A percentile compares a stretch with the other conserved stretches of the same genome.
Evolutionary conservation across 2,113 vertebrate species (phyloP).

Genomic region (Vombatus ursinus): DNA sequence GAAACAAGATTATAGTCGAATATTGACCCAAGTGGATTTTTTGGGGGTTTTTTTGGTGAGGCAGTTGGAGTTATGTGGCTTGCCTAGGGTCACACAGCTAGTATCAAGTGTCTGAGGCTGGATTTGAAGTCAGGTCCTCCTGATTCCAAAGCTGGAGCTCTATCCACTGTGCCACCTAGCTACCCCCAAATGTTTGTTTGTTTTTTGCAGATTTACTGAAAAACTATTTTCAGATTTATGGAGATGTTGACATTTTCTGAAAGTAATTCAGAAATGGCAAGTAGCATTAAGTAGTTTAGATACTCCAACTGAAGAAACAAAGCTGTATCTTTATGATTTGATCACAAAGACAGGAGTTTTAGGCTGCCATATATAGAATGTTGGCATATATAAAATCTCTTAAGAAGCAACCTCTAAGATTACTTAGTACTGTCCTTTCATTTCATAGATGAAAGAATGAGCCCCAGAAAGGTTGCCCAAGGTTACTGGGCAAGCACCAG

Average conservation of each 20-base stretch:
- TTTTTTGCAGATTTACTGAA: background rate
- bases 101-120: too few species aligned
- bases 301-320: background rate
- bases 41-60: too few species aligned
- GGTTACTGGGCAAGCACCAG: background rate
- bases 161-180: too few species aligned
- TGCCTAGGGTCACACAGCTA: too few species aligned
- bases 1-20: background rate
- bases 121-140: too few species aligned
- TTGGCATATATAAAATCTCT: background rate
- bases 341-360: background rate
- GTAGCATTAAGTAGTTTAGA: background rate
- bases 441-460: background rate
- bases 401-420: background rate
- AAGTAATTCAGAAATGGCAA: background rate
- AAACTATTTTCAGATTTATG: background rate
- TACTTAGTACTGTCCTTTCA: background rate
- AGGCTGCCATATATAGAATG: background rate
- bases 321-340: background rate
- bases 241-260: background rate
- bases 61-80: too few species aligned
- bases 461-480: background rate
- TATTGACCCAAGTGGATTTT: background rate
- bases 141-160: too few species aligned
- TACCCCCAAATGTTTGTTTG: background rate